Evolutionary conservation across 2,888 invertebrate species (phyloP).

Genomic region (Lasioglossum vierecki): DNA sequence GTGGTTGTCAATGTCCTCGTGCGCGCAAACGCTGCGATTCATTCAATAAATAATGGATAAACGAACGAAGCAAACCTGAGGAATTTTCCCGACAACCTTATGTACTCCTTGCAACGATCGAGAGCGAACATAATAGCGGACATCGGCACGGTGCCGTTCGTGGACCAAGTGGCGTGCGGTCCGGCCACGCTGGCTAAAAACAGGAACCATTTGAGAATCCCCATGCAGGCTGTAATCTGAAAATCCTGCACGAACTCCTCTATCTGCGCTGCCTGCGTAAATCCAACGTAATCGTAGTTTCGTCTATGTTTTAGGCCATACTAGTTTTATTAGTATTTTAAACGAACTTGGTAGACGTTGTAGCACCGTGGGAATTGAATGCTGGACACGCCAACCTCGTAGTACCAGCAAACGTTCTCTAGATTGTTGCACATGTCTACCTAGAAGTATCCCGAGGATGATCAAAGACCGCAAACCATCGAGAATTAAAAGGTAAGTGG

Average conservation of each 20-base stretch:
- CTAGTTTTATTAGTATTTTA: not conserved
- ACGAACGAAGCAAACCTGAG: not conserved
- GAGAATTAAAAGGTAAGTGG: not conserved
- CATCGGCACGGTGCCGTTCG: slow-evolving; percentile 58
- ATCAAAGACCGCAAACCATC: not conserved
- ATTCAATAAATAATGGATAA: not conserved
- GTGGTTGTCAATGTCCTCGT: slow-evolving; percentile 64
- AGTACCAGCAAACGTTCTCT: slow-evolving; percentile 65
- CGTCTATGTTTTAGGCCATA: not conserved
- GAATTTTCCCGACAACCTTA: slow-evolving; percentile 49
- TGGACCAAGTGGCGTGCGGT: slow-evolving; percentile 48
- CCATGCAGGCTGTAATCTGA: slow-evolving; percentile 65
- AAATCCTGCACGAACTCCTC: slow-evolving; percentile 64
- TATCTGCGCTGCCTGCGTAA: slow-evolving; percentile 51
- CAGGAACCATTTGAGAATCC: slow-evolving; percentile 65
- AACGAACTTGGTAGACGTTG: slow-evolving; percentile 59
- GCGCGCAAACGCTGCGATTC: slow-evolving; percentile 50
- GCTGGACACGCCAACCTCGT: slow-evolving; percentile 61
- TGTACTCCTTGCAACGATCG: slow-evolving; percentile 62
- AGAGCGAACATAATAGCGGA: slow-evolving; percentile 59
- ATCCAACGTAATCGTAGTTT: not conserved
- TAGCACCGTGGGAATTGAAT: slow-evolving; percentile 69
- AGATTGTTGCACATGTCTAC: slow-evolving; percentile 69
- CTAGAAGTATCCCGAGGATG: slow-evolving; percentile 33
- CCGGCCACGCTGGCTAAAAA: slow-evolving; percentile 52